Evolutionary conservation across 2,113 vertebrate genomes (phyloP).

Genomic region (Rousettus leschenaultii): DNA sequence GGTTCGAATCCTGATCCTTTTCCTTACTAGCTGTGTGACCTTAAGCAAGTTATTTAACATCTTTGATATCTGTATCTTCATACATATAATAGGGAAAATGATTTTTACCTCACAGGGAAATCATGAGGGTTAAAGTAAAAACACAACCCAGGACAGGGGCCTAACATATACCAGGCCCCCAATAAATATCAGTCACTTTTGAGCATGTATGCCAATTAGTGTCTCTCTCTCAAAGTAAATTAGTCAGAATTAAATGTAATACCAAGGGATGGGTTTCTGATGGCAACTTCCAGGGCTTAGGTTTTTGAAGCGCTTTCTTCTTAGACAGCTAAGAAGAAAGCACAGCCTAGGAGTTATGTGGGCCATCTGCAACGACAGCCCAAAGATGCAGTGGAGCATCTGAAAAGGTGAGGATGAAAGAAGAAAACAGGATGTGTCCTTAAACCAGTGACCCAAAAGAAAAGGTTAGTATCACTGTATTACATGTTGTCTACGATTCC

Average conservation of each 20-base stretch:
- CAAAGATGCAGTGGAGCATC: not conserved
- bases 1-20: not conserved
- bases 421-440: not conserved
- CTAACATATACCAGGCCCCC: constrained; percentile 6
- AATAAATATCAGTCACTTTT: constrained; percentile 38
- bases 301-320: constrained; percentile 18
- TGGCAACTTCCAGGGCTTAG: not conserved
- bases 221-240: constrained; percentile 15
- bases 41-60: constrained; percentile 35
- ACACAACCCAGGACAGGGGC: not conserved
- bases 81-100: not conserved
- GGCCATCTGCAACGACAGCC: not conserved
- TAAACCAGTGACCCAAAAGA: not conserved
- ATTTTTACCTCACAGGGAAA: not conserved
- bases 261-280: constrained; percentile 13
- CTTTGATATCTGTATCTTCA: constrained; percentile 25
- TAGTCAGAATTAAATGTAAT: constrained; percentile 14
- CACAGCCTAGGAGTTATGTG: not conserved
- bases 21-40: constrained; percentile 6
- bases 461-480: not conserved
- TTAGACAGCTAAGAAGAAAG: not conserved
- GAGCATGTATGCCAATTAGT: not conserved
- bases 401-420: not conserved
- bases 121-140: constrained; percentile 19
- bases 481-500: not conserved